A percentile compares a stretch with the other conserved stretches of the same genome.
Evolutionary conservation across 2,888 invertebrate species (phyloP).

Genomic region (Drosophila testacea): DNA sequence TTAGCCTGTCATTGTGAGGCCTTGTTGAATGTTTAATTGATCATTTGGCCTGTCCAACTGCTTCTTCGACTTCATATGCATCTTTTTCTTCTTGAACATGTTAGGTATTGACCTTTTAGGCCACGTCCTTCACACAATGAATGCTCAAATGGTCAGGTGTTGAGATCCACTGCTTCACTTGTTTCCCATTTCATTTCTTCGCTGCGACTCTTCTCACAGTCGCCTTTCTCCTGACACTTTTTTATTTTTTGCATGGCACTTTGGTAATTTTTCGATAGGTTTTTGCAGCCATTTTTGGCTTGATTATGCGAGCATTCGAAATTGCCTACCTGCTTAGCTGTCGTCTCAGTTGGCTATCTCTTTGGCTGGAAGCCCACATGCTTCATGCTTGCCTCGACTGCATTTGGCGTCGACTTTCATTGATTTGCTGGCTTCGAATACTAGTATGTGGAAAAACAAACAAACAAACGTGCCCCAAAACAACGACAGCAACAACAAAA

Average conservation of each 20-base stretch:
- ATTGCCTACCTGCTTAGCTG: constrained; percentile 41
- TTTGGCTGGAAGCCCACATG: constrained; percentile 38
- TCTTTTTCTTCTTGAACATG: not conserved
- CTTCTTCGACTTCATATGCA: constrained; percentile 16
- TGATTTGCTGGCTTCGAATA: constrained; percentile 56
- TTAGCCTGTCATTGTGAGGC: constrained; percentile 62
- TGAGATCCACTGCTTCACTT: constrained; percentile 1
- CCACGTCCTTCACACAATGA: constrained; percentile 64
- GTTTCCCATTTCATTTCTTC: not conserved
- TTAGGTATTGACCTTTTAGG: constrained; percentile 62
- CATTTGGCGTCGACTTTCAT: constrained; percentile 61
- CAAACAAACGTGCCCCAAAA: constrained; percentile 57
- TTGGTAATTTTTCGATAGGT: constrained; percentile 53
- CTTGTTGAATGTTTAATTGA: constrained; percentile 72
- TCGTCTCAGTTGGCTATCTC: constrained; percentile 12
- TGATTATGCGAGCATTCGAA: constrained; percentile 74
- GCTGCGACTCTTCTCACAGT: not conserved
- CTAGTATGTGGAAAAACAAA: constrained; percentile 40
- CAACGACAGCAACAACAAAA: constrained; percentile 30
- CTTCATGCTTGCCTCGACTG: constrained; percentile 32
- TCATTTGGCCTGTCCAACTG: constrained; percentile 46
- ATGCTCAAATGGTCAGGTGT: constrained; percentile 37
- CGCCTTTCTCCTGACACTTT: constrained; percentile 68
- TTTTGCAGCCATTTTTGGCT: constrained; percentile 66
- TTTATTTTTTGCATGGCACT: constrained; percentile 34